Base-by-base conservation (phyloP, 2,888 invertebrate species). In the Sarcophaga carnaria region DNA sequence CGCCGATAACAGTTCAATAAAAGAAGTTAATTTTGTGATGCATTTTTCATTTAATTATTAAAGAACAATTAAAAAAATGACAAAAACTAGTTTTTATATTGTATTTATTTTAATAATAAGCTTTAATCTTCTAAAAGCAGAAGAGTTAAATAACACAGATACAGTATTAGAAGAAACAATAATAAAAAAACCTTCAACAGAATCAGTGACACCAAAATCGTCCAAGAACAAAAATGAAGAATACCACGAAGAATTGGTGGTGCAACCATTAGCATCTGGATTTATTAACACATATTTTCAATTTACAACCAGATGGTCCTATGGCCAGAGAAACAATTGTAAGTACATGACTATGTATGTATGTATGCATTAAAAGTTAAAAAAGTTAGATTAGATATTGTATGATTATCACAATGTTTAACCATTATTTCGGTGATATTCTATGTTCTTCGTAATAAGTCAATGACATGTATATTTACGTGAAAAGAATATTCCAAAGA, bases 221-320 rank as follows among this genome's bases (percentile, higher is more conserved):
- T 5, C 71, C 83, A 59, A 11, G 2, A 71, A 37, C 27, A 54
- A 59, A 5, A 92, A 92, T 90, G 98, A 98, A 93, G 95, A 94
- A 86, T 98, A 97, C 92, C 95, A 96, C 87, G 99, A 99, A 94
- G 98, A 98, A 94, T 94, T 99, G 75, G 95, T 97, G 89, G 94
- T 99, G 54, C 98, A 97, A 93, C 97, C 98, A 0, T 93, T 99
- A 83, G 95, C 96, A 64, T 97, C 97, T 85, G 97, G 97, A 82
- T 97, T 98, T 94, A 95, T 99, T 45, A 97, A 98, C 92, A 96
- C 97, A 14, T 97, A 97, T 93, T 98, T 99, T 93, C 98, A 98
- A 93, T 99, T 99, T 93, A 96, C 97, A 37, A 98, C 98, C 5
- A 93, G 96, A 89, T 97, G 97, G 95, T 95, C 96, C 88, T 93